Evolutionary conservation across 2,797 vertebrate species (phyloP).

Genomic region (Pterois miles): DNA sequence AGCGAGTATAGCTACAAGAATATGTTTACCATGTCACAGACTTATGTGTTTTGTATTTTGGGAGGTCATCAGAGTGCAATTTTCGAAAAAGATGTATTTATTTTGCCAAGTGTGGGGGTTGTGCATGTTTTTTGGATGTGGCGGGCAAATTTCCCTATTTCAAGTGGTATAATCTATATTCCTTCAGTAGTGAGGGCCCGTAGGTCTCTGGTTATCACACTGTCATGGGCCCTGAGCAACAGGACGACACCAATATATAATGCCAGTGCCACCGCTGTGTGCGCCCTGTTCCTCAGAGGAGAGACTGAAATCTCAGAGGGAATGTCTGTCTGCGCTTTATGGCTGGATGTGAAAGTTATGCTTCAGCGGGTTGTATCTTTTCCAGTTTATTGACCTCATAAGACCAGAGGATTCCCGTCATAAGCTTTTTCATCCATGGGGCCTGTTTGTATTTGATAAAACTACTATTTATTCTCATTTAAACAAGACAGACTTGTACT

Average conservation of each 20-base stretch:
- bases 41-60: background rate
- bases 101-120: background rate
- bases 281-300: slow-evolving; percentile 1
- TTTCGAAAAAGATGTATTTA: background rate
- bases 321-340: slow-evolving; percentile 28
- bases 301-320: slow-evolving; percentile 1
- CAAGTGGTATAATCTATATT: slow-evolving; percentile 39
- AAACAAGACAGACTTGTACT: background rate
- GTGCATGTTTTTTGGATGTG: background rate
- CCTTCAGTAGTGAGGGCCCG: slow-evolving; percentile 22
- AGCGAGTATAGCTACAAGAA: background rate
- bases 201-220: slow-evolving; percentile 19
- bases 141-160: background rate
- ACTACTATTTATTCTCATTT: slow-evolving; percentile 1
- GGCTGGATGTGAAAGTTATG: slow-evolving; percentile 26
- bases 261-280: slow-evolving; percentile 13
- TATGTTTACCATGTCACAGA: background rate
- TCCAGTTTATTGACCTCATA: slow-evolving; percentile 32
- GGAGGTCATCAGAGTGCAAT: slow-evolving; percentile 1
- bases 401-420: slow-evolving; percentile 1
- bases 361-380: slow-evolving; percentile 24
- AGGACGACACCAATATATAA: slow-evolving; percentile 27
- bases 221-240: slow-evolving; percentile 19
- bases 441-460: slow-evolving; percentile 7
- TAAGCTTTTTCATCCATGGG: slow-evolving; percentile 5